Percentiles rank a stretch among this genome's conserved stretches.
Conservation (phyloP, 2,888 invertebrate species). For the Pycnomerus fuliginosus region DNA sequence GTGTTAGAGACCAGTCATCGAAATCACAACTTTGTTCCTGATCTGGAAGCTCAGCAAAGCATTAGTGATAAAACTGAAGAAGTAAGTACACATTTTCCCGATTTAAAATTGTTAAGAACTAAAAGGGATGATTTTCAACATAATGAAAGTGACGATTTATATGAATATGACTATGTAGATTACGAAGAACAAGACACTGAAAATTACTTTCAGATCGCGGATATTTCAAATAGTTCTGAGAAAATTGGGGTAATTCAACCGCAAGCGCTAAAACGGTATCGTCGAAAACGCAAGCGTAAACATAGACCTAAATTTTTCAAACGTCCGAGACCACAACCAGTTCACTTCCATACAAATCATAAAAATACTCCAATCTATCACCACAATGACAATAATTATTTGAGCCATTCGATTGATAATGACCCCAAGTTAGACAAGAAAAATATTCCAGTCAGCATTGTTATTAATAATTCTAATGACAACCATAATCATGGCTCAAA, state of each 20-base stretch:
- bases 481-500: slow-evolving; percentile 25
- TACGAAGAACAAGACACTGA: slow-evolving; percentile 23
- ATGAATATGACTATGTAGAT: slow-evolving; percentile 26
- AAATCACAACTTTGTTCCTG: slow-evolving; percentile 13
- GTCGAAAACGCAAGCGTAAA: slow-evolving; percentile 11
- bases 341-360: slow-evolving; percentile 6
- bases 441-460: slow-evolving; percentile 22
- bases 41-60: background rate
- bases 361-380: slow-evolving; percentile 1
- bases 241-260: too few relatives aligned
- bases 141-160: slow-evolving; percentile 6
- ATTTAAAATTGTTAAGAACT: slow-evolving; percentile 1
- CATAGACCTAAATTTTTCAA: background rate
- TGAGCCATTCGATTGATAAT: background rate
- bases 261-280: slow-evolving; percentile 4
- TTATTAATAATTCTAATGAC: slow-evolving; percentile 39
- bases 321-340: background rate
- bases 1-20: too few relatives aligned
- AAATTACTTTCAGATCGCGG: background rate
- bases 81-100: background rate
- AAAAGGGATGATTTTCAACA: slow-evolving; percentile 1
- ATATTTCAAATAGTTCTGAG: background rate
- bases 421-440: slow-evolving; percentile 7
- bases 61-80: background rate
- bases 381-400: background rate